Evolutionary conservation across 2,797 vertebrate species (phyloP), one percentile per base, ranked within the genome.

Genomic region (Xyrichtys novacula): DNA sequence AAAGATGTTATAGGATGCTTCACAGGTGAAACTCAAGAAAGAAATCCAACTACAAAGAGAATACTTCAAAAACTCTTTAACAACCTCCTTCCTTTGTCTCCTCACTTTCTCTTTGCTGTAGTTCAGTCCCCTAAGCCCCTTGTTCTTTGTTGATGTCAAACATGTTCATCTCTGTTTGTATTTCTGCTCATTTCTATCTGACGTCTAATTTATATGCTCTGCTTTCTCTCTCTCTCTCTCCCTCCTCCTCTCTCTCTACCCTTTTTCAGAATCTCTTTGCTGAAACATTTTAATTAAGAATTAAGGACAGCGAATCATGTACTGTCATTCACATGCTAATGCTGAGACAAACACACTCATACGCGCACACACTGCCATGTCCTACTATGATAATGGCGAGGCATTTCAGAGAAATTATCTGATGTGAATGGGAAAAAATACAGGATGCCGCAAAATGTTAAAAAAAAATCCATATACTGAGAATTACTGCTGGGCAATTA

Each of bases 271-370:
- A 88, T 94, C 92, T 93, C 95, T 96, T 94, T 86, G 93, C 94
- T 94, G 95, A 96, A 97, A 97, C 96, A 96, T 97, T 97, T 96
- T 97, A 96, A 97, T 97, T 96, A 97, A 96, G 96, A 95, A 94
- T 95, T 96, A 95, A 88, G 94, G 94, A 95, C 91, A 92, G 95
- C 97, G 97, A 97, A 97, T 96, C 96, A 97, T 95, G 95, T 94
- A 94, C 95, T 95, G 95, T 96, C 95, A 95, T 92, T 89, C 11
- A 70, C 93, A 94, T 78, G 67, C 72, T 77, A 76, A 85, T 75
- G 56, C 39, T 16, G 8, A 5, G 43, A 16, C 63, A 36, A 62
- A 42, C 43, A 40, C 56, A 38, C 40, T 36, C 23, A 42, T 52
- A 36, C 53, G 25, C 53, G 72, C 53, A 70, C 65, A 59, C 12